Evolutionary conservation across 2,888 invertebrate species (phyloP), one percentile per base, ranked within the genome.

Genomic region (Eristalis pertinax): DNA sequence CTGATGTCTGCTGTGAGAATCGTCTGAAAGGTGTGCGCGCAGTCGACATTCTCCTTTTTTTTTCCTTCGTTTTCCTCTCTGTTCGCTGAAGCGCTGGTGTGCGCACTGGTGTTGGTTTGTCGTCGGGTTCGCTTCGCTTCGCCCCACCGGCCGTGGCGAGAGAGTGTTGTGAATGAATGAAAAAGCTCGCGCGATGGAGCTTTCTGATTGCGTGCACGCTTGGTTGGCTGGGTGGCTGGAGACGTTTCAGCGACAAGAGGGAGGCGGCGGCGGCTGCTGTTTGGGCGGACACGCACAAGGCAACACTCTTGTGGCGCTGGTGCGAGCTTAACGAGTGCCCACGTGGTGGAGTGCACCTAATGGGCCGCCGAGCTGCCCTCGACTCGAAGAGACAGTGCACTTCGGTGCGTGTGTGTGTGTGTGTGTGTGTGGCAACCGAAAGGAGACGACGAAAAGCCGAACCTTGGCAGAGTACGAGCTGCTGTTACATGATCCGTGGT

Each of bases 1-100:
- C 84, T 87, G 87, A 79, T 80, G 84, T 79, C 87, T 80, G 68
- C 79, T 73, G 50, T 60, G 87, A 87, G 87, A 87, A 87, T 87
- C 76, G 84, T 84, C 87, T 64, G 76, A 84, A 84, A 87, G 87
- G 87, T 87, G 87, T 84, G 75, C 87, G 83, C 84, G 65, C 80
- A 76, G 72, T 79, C 76, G 80, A 87, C 87, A 87, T 87, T 87
- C 87, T 87, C 87, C 84, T 87, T 84, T 87, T 72, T 56, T 72
- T 64, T 63, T 41, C 11, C 35, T 38, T n/a, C 35, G 35, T 41
- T 19, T 69, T 67, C 73, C 43, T 60, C 22, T 72, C 65, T 84
- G n/a, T 65, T 43, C 50, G 50, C 50, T 19, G 38, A 38, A 13
- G 13, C 43, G 4, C n/a, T 58, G 50, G 19, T 19, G 56, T 64